Evolutionary conservation across 2,113 vertebrate species (phyloP).

Genomic region (Pionites leucogaster): DNA sequence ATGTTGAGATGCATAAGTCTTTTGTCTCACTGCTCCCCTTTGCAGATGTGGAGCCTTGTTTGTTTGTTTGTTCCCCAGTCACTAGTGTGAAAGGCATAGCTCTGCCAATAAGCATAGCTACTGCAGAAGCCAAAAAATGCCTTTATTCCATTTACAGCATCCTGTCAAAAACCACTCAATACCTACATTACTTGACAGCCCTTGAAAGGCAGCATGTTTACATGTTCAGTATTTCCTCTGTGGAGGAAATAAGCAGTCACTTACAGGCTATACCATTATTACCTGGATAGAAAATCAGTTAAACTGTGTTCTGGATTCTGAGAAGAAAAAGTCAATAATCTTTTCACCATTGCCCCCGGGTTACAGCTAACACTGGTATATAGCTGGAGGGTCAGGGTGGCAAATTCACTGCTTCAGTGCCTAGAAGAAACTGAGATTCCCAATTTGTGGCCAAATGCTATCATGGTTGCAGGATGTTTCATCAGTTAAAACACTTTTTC

Average conservation of each 20-base stretch:
- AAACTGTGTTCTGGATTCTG: background rate
- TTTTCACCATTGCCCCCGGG: background rate
- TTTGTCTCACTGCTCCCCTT: background rate
- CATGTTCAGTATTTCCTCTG: background rate
- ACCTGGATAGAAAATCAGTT: slow-evolving; percentile 2
- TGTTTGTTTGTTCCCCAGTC: background rate
- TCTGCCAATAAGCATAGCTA: background rate
- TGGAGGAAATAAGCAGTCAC: slow-evolving; percentile 14
- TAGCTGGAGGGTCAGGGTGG: background rate
- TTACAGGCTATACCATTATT: background rate
- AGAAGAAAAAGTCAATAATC: background rate
- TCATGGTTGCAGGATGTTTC: background rate
- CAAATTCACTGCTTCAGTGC: background rate
- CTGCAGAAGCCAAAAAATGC: background rate
- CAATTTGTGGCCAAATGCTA: background rate
- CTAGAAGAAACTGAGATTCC: background rate
- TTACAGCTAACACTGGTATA: background rate
- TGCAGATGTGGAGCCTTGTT: background rate
- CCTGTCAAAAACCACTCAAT: slow-evolving; percentile 23
- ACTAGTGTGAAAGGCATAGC: background rate
- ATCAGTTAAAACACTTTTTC: background rate
- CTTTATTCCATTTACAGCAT: slow-evolving; percentile 28
- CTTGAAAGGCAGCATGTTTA: background rate
- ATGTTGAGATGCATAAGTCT: background rate
- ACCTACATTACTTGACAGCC: background rate